phyloP scores from a whole-genome alignment of 2,888 invertebrate species.

The Aleiodes testaceus region DNA sequence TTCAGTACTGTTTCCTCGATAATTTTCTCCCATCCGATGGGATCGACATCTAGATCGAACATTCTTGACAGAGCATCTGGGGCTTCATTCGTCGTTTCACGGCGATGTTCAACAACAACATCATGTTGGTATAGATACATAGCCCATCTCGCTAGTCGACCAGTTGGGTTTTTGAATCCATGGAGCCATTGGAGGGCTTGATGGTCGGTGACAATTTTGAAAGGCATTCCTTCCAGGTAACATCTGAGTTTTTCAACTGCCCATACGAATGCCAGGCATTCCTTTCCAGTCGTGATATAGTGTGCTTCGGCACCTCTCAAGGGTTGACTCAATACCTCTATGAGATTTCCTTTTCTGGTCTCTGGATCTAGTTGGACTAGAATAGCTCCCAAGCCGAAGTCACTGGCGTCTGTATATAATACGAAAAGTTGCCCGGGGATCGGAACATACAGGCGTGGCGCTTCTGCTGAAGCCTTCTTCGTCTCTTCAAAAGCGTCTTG shows the following conservation, averaged over 20 bases:
- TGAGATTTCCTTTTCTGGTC: conserved; percentile 39
- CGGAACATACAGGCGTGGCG: conserved; percentile 38
- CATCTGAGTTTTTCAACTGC: too few relatives aligned
- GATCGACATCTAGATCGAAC: conserved; percentile 40
- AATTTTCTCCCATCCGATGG: conserved; percentile 32
- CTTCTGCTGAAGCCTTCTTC: conserved; percentile 34
- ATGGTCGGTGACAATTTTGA: conserved; percentile 45
- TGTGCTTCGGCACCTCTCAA: conserved; percentile 44
- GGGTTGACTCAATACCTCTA: conserved; percentile 46
- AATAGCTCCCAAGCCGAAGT: conserved; percentile 48
- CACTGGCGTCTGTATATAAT: conserved; percentile 46
- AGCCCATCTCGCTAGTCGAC: conserved; percentile 47
- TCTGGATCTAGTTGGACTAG: conserved; percentile 43
- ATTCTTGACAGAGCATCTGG: conserved; percentile 41
- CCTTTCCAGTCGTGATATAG: conserved; percentile 40
- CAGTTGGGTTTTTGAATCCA: conserved; percentile 39
- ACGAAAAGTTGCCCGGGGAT: conserved; percentile 42
- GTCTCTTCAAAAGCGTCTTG: conserved; percentile 44
- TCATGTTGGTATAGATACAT: conserved; percentile 39
- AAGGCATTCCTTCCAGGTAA: conserved; percentile 36
- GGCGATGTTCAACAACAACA: conserved; percentile 28
- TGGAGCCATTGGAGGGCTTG: conserved; percentile 50
- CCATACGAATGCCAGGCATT: too few relatives aligned
- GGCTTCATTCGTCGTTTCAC: conserved; percentile 39
- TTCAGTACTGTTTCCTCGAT: conserved; percentile 13